phyloP scores from a whole-genome alignment of 23 tunicate species.

The Trididemnum nubilum region DNA sequence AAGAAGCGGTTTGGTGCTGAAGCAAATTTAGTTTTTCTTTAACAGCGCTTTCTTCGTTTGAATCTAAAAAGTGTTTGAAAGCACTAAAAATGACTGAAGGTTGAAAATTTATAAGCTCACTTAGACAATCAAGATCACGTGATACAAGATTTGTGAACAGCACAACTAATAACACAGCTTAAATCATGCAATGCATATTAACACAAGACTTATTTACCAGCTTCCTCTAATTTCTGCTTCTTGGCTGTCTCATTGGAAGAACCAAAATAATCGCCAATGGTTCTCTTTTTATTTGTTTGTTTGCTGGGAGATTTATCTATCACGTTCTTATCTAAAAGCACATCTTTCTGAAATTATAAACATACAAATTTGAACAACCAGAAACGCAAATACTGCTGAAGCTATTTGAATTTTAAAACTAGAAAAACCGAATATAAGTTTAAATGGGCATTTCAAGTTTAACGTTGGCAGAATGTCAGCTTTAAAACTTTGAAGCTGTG shows the following conservation, averaged over 20 bases:
- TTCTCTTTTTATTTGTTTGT: conserved; percentile 30
- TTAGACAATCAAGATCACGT: no score
- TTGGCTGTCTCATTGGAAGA: not conserved
- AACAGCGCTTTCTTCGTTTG: not conserved
- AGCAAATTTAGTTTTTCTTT: not conserved
- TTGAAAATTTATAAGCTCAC: not conserved
- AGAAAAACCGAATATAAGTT: no score
- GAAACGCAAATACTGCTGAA: no score
- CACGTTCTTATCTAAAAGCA: no score
- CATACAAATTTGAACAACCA: no score
- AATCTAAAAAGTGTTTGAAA: not conserved
- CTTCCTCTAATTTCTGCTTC: not conserved
- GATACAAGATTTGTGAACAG: not conserved
- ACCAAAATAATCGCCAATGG: conserved; percentile 30
- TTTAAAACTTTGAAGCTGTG: no score
- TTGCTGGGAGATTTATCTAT: no score
- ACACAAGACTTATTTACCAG: not conserved
- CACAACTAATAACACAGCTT: not conserved
- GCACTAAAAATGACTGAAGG: not conserved
- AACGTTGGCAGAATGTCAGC: no score
- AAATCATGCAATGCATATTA: not conserved
- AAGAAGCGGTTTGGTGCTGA: conserved; percentile 1
- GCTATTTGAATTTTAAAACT: no score
- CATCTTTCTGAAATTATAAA: no score
- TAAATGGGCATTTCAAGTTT: no score